A percentile compares a stretch with the other conserved stretches of the same genome.
Evolutionary conservation across 2,113 vertebrate species (phyloP).

Genomic region (Pholis gunnellus): DNA sequence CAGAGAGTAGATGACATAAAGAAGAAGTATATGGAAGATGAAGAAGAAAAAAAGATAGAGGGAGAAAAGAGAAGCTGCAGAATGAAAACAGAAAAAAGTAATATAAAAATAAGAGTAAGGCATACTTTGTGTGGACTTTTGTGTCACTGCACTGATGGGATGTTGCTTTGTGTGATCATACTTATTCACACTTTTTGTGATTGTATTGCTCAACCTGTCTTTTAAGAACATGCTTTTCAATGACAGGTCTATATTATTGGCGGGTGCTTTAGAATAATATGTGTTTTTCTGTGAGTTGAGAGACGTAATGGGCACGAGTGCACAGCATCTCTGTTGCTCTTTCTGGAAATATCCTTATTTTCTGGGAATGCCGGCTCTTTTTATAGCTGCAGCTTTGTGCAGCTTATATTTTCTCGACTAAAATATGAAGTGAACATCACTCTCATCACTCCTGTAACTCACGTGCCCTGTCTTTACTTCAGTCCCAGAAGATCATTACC

Average conservation of each 20-base stretch:
- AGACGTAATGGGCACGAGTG: background rate
- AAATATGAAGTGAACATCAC: conserved; percentile 2
- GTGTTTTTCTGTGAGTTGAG: background rate
- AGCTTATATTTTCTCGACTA: background rate
- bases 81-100: conserved; percentile 21
- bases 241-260: background rate
- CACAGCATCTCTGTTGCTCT: background rate
- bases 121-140: conserved; percentile 12
- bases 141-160: background rate
- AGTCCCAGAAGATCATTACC: conserved; percentile 39
- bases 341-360: conserved; percentile 7
- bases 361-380: background rate
- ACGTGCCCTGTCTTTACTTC: conserved; percentile 27
- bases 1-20: conserved; percentile 39
- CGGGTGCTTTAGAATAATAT: conserved; percentile 19
- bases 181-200: background rate
- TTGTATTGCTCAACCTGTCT: background rate
- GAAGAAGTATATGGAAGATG: conserved; percentile 25
- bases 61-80: background rate
- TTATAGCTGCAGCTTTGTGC: conserved; percentile 20
- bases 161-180: background rate
- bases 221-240: background rate
- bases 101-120: conserved; percentile 3
- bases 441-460: conserved; percentile 18
- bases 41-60: conserved; percentile 40